Percentiles rank a stretch among this genome's conserved stretches.
These are phyloP conservation scores for Ameiurus melas DNA, from an alignment of 2,113 vertebrate species.

Conservation along the genomic window DNA sequence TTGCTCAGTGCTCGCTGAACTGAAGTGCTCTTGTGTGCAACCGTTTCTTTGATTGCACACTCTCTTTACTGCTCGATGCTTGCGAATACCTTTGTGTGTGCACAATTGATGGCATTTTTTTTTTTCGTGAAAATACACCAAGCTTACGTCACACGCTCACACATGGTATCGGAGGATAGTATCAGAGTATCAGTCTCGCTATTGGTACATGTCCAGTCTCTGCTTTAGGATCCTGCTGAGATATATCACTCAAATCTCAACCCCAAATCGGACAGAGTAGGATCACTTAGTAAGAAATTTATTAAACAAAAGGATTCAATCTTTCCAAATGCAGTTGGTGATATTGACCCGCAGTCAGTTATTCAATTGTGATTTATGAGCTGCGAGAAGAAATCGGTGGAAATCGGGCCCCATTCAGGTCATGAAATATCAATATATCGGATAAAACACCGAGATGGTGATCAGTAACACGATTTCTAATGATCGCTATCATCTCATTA, in stretches of 20 bases:
- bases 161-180: neutral
- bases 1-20: neutral
- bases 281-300: conserved; percentile 1
- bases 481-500: conserved; percentile 29
- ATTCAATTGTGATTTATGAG: conserved; percentile 17
- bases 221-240: neutral
- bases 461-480: conserved; percentile 29
- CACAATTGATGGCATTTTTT: neutral
- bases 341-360: neutral
- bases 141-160: neutral
- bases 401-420: neutral
- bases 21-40: neutral
- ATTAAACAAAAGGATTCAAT: conserved; percentile 8
- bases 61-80: neutral
- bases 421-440: conserved; percentile 37
- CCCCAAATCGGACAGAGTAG: neutral
- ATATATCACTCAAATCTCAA: neutral
- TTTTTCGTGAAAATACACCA: neutral
- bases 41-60: neutral
- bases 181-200: neutral
- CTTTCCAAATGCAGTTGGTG: conserved; percentile 5
- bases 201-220: neutral
- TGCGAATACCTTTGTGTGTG: neutral
- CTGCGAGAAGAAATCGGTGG: neutral
- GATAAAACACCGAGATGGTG: neutral